These are phyloP conservation scores for Acanthosepion esculentum DNA, from an alignment of 2,888 invertebrate genomes.

Conservation along the genomic window DNA sequence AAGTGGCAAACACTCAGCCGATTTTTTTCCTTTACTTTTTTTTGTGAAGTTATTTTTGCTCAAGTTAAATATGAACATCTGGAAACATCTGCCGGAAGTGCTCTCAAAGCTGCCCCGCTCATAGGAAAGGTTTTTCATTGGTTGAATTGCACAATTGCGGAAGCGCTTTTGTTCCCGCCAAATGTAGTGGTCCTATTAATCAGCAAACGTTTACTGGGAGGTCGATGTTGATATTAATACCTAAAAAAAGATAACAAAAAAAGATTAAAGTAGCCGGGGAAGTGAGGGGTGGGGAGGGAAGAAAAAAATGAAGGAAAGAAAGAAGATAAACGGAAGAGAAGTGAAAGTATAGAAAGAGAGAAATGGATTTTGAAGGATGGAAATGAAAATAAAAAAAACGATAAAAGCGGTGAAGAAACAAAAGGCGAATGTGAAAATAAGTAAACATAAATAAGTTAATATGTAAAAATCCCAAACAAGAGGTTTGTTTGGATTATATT, in stretches of 20 bases:
- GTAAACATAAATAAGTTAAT: no score
- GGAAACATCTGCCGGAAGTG: slow-evolving; percentile 6
- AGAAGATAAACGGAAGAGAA: no score
- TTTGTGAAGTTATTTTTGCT: background rate
- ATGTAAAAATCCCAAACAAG: no score
- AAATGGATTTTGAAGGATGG: no score
- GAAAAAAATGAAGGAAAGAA: background rate
- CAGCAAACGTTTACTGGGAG: background rate
- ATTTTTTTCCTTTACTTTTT: background rate
- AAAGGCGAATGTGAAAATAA: no score
- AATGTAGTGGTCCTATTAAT: background rate
- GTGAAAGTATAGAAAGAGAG: no score
- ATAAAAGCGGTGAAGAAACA: no score
- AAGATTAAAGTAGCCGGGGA: no score
- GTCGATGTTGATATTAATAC: no score
- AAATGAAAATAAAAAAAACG: no score
- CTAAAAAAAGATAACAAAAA: no score
- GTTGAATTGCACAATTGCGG: background rate
- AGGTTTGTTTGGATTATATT: no score
- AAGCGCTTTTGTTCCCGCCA: slow-evolving; percentile 20
- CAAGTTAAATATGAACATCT: slow-evolving; percentile 15
- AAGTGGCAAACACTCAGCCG: background rate
- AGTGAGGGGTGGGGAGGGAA: background rate
- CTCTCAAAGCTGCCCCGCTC: background rate
- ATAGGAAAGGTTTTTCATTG: background rate